phyloP scores from a whole-genome alignment of 2,113 vertebrate species.

The Gasterosteus nipponicus region DNA sequence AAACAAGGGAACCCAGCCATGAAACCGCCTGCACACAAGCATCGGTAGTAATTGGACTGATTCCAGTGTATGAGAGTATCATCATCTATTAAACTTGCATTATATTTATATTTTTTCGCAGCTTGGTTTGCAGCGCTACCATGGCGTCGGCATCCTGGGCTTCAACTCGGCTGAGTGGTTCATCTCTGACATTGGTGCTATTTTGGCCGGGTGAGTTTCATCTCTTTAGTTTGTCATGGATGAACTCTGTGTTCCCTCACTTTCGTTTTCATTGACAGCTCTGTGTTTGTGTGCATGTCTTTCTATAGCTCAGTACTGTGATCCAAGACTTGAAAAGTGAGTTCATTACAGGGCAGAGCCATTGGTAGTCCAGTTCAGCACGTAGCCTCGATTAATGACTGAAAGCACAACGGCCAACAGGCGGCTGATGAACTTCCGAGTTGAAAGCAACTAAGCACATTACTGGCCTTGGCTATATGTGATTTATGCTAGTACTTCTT shows the following conservation, averaged over 20 bases:
- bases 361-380: conserved; percentile 1
- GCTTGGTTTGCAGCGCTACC: conserved; percentile 91
- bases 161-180: conserved; percentile 94
- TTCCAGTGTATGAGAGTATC: no score
- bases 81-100: no score
- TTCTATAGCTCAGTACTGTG: background rate
- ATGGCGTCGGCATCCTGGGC: conserved; percentile 92
- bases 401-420: background rate
- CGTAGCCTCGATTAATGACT: background rate
- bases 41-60: background rate
- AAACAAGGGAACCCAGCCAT: no score
- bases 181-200: conserved; percentile 87
- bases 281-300: background rate
- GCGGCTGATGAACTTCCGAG: background rate
- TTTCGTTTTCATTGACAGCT: no score
- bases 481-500: background rate
- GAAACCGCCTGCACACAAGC: background rate
- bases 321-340: background rate
- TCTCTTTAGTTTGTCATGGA: background rate
- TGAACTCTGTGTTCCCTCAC: background rate
- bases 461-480: background rate
- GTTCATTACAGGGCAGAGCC: background rate
- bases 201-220: conserved; percentile 89
- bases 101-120: conserved; percentile 67
- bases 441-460: background rate